Percentiles rank a stretch among this genome's conserved stretches.
phyloP scores from a whole-genome alignment of 37 sponge, comb jelly and placozoan genomes.

The Ianthella basta region DNA sequence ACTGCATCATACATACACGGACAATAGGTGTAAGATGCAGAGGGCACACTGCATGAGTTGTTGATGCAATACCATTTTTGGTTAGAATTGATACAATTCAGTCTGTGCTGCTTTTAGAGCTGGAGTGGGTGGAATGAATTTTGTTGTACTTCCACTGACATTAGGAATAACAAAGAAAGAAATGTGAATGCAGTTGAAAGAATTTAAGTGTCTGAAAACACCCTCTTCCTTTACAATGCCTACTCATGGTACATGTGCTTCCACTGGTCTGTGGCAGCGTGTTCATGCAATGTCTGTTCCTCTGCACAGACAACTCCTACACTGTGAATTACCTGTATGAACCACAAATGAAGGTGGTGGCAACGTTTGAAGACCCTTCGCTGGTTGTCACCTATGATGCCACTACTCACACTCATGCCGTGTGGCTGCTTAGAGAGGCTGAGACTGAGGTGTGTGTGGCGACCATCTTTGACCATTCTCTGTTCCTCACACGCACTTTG shows the following conservation, averaged over 20 bases:
- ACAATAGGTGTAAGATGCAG: background rate
- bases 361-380: conserved; percentile 25
- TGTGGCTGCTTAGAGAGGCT: conserved; percentile 50
- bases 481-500: background rate
- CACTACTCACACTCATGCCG: conserved; percentile 26
- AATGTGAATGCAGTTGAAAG: no score
- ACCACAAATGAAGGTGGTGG: conserved; percentile 38
- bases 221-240: no score
- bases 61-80: background rate
- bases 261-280: no score
- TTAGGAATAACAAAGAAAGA: no score
- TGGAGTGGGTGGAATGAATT: no score
- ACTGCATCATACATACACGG: background rate
- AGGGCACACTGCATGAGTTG: background rate
- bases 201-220: no score
- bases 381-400: conserved; percentile 42
- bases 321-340: conserved; percentile 45
- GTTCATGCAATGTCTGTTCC: background rate
- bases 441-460: conserved; percentile 24
- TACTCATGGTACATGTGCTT: no score
- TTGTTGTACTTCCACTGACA: no score
- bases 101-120: no score
- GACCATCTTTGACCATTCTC: background rate
- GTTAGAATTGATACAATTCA: background rate
- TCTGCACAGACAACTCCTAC: background rate